Conservation (phyloP, 2,113 vertebrate species). For the Aramus guarauna region DNA sequence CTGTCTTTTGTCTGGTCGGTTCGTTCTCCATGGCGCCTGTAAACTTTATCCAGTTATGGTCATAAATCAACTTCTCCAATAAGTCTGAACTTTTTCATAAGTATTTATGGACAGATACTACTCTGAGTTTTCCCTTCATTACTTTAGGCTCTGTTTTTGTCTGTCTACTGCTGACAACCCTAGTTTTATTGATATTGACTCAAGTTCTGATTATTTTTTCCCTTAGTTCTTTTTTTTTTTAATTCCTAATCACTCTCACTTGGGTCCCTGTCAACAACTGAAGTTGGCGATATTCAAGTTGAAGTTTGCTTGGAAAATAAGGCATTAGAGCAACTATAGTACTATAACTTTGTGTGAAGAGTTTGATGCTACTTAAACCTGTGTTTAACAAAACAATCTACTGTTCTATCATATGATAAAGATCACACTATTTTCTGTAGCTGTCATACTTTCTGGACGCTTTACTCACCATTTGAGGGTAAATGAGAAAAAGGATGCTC, state of each 20-base stretch:
- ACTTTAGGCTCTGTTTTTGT: background rate
- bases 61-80: background rate
- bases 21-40: background rate
- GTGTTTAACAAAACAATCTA: background rate
- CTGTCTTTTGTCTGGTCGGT: accelerated
- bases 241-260: background rate
- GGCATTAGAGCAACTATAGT: background rate
- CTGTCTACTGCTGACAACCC: background rate
- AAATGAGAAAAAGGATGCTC: background rate
- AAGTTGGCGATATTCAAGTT: background rate
- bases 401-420: background rate
- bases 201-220: background rate
- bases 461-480: background rate
- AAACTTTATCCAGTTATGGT: background rate
- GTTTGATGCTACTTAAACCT: background rate
- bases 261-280: background rate
- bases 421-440: background rate
- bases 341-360: background rate
- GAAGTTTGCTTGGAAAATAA: background rate
- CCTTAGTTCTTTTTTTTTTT: background rate
- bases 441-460: background rate
- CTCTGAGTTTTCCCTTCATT: background rate
- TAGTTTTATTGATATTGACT: background rate
- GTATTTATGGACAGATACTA: background rate
- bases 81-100: background rate